Evolutionary conservation across 2,888 invertebrate genomes (phyloP), one percentile per base, ranked within the genome.

Genomic region (Sphecodes monilicornis): DNA sequence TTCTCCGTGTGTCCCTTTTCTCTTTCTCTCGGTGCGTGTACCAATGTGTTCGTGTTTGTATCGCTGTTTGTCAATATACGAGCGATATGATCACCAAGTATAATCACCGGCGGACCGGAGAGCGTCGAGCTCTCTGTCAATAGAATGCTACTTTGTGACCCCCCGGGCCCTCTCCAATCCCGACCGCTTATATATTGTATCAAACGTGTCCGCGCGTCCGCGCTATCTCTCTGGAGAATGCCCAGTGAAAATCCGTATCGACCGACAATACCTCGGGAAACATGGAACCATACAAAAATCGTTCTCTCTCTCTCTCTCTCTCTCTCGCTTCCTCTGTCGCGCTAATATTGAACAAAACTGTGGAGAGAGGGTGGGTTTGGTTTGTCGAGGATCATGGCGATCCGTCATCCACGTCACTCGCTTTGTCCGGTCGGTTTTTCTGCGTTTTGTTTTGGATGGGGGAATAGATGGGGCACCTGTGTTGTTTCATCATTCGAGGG

Each of bases 41-140:
- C 50, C 50, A 8, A 50, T 50, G 50, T 22, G 50, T 50, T 22
- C 50, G 50, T 50, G 50, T 50, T 50, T 92, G 91, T 90, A 84
- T 90, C 90, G 89, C 90, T 93, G 93, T 93, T 94, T 94, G 93
- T 94, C 94, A 93, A 94, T 93, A 93, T 92, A 91, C 91, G 91
- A 92, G 90, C 93, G 93, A 93, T 93, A 93, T 93, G 92, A 94
- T 93, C 93, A 92, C 92, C 92, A 91, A 91, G 93, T 93, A 93
- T 94, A 93, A 94, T 94, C 93, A 94, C 92, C 88, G 89, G 84
- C 87, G 89, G 84, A 86, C 84, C 86, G 87, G 87, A 88, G 88
- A 87, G 90, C 86, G 86, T 76, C 81, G 85, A 88, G 88, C 89
- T 90, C 84, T 92, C 90, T 92, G 92, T 92, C 93, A 92, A 93